Evolutionary conservation across 2,888 invertebrate species (phyloP).

Genomic region (Acanthosepion pharaonis): DNA sequence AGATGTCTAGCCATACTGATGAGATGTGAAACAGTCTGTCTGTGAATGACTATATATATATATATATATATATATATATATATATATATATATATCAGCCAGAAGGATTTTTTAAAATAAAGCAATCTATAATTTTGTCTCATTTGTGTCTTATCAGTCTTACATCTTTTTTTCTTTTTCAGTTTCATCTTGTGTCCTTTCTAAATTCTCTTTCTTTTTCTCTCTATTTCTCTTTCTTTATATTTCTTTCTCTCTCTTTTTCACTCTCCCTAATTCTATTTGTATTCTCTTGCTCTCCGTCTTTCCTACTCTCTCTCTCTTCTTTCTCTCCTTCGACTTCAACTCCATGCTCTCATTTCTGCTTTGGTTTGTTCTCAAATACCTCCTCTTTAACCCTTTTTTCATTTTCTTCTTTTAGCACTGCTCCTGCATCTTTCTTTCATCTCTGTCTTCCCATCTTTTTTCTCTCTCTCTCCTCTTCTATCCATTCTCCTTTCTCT

Average conservation of each 20-base stretch:
- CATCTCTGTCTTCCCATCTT: neutral
- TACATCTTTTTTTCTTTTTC: neutral
- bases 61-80: too few relatives aligned
- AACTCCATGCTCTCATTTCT: too few relatives aligned
- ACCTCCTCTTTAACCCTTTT: too few relatives aligned
- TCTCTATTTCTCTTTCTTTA: neutral
- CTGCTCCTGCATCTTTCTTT: neutral
- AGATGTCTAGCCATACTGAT: too few relatives aligned
- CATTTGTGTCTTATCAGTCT: neutral
- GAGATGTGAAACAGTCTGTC: too few relatives aligned
- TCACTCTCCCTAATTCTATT: neutral
- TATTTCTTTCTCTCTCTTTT: neutral
- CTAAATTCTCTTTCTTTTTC: neutral
- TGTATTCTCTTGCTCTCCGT: neutral
- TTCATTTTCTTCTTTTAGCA: too few relatives aligned
- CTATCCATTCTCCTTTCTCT: neutral
- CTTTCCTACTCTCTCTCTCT: neutral
- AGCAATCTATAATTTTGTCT: constrained; percentile 14
- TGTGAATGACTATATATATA: too few relatives aligned
- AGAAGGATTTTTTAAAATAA: neutral
- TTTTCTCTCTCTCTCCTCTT: neutral
- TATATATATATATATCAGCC: too few relatives aligned
- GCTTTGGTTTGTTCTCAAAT: too few relatives aligned
- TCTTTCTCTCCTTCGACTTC: neutral
- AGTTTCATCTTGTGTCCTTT: neutral